Conservation (phyloP, 2,113 vertebrate species). For the Heptranchias perlo region DNA sequence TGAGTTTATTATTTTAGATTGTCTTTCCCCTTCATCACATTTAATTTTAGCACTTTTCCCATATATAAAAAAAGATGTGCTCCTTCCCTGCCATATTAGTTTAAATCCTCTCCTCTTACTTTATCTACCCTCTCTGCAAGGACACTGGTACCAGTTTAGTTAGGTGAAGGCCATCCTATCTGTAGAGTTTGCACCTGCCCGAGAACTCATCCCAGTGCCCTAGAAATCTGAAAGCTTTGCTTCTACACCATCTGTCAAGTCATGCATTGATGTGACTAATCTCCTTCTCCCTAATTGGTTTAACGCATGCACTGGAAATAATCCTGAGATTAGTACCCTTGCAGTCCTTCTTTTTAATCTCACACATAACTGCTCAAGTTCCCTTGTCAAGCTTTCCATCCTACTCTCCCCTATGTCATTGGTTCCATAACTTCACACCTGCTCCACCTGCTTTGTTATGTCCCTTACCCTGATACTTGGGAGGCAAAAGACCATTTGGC, state of each 20-base stretch:
- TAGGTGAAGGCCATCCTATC: no score
- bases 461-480: neutral
- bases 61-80: neutral
- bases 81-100: neutral
- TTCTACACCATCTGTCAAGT: neutral
- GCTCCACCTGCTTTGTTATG: neutral
- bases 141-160: neutral
- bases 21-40: neutral
- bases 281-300: neutral
- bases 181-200: no score
- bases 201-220: neutral
- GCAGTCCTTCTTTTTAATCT: neutral
- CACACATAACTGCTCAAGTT: neutral
- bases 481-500: neutral
- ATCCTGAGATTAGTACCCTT: neutral
- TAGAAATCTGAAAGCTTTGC: neutral
- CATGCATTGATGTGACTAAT: neutral
- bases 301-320: neutral
- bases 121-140: neutral
- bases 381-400: neutral
- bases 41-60: neutral
- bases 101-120: neutral
- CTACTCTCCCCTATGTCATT: no score
- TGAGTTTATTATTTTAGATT: neutral
- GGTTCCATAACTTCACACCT: neutral